A percentile compares a stretch with the other conserved stretches of the same genome.
Conservation (phyloP, 1,140 invertebrate species). For the Ganaspis sp. region DNA sequence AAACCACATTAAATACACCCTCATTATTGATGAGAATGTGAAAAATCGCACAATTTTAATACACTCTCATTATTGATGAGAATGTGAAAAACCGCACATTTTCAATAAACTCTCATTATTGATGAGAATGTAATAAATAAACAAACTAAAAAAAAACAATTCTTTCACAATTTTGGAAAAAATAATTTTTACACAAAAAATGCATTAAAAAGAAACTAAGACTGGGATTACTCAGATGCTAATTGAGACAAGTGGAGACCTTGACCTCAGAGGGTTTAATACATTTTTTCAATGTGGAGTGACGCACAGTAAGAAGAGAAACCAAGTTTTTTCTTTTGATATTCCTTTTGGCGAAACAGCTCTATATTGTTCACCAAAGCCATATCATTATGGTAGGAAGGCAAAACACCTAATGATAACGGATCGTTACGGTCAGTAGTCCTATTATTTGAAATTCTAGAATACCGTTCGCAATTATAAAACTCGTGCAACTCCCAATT, state of each 20-base stretch:
- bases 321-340: background rate
- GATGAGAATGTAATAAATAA: too few species aligned
- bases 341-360: background rate
- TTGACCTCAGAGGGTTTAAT: background rate
- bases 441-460: constrained; percentile 18
- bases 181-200: background rate
- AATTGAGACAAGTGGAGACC: constrained; percentile 4
- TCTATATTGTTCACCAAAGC: constrained; percentile 1
- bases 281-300: background rate
- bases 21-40: too few species aligned
- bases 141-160: background rate
- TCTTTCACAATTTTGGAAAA: background rate
- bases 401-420: constrained; percentile 2
- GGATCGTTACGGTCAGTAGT: constrained; percentile 21
- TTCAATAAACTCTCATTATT: too few species aligned
- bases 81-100: too few species aligned
- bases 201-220: background rate
- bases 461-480: constrained; percentile 15
- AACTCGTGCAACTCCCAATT: background rate
- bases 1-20: too few species aligned
- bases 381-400: constrained; percentile 10
- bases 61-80: too few species aligned
- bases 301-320: background rate
- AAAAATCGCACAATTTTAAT: too few species aligned
- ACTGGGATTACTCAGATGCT: background rate